Evolutionary conservation across 92 coral and sea anemone genomes (phyloP).

Genomic region (Porites rus): DNA sequence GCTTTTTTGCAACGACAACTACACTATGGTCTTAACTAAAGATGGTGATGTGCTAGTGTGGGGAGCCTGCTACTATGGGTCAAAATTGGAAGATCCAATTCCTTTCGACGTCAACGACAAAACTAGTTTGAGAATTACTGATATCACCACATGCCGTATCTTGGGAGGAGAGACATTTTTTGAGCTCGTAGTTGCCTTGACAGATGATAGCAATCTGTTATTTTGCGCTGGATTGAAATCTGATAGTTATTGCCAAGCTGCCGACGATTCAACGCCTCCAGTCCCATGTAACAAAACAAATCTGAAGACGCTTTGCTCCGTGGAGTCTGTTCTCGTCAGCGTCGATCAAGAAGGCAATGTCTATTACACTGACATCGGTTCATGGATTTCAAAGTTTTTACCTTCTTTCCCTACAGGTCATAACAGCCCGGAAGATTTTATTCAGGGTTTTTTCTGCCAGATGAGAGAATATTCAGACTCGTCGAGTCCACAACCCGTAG

Average conservation of each 20-base stretch:
- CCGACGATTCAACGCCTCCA: background rate
- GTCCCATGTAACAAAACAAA: constrained; percentile 35
- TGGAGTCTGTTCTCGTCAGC: constrained; percentile 46
- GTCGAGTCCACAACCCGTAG: constrained; percentile 34
- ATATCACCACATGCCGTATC: constrained; percentile 65
- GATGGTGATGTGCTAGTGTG: constrained; percentile 57
- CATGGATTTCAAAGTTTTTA: constrained; percentile 30
- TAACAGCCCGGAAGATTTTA: background rate
- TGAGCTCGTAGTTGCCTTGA: constrained; percentile 67
- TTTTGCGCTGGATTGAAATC: constrained; percentile 59
- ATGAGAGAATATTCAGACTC: background rate
- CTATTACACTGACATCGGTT: constrained; percentile 35
- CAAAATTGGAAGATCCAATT: constrained; percentile 51
- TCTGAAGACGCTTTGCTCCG: constrained; percentile 38
- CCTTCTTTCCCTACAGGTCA: background rate
- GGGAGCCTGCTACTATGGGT: constrained; percentile 77
- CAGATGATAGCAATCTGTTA: constrained; percentile 41
- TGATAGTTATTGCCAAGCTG: constrained; percentile 39
- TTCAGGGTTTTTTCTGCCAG: constrained; percentile 7
- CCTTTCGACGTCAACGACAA: constrained; percentile 30
- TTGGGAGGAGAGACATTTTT: constrained; percentile 14
- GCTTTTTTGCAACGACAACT: constrained; percentile 64
- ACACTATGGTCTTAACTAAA: constrained; percentile 71
- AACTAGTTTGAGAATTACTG: constrained; percentile 29
- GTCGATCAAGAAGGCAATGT: constrained; percentile 35